Evolutionary conservation across 2,888 invertebrate species (phyloP).

Genomic region (Boloria selene): DNA sequence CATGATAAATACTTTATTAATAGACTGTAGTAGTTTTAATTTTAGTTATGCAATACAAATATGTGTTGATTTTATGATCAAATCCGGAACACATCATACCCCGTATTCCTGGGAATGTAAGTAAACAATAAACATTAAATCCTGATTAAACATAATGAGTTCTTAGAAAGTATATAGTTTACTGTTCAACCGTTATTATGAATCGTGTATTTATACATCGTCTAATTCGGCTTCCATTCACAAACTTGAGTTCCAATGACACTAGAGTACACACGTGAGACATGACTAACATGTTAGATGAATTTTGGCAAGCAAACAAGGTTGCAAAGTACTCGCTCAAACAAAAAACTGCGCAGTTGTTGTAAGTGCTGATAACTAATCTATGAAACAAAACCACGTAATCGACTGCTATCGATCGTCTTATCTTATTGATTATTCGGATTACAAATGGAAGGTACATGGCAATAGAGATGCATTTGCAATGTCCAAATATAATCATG

Average conservation of each 20-base stretch:
- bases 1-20: no score
- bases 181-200: not conserved
- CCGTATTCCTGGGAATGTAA: not conserved
- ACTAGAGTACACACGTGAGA: slow-evolving; percentile 9
- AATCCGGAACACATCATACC: not conserved
- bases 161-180: slow-evolving; percentile 7
- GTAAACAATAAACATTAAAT: not conserved
- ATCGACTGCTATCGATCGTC: slow-evolving; percentile 44
- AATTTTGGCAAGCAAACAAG: slow-evolving; percentile 32
- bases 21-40: no score
- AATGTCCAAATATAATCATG: not conserved
- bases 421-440: slow-evolving; percentile 39
- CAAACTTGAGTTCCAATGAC: slow-evolving; percentile 11
- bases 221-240: slow-evolving; percentile 21
- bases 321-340: slow-evolving; percentile 11
- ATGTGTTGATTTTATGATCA: not conserved
- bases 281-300: slow-evolving; percentile 22
- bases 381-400: slow-evolving; percentile 50
- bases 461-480: slow-evolving; percentile 8
- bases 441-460: slow-evolving; percentile 39
- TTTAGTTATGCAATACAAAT: no score
- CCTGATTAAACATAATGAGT: not conserved
- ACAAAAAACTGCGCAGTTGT: slow-evolving; percentile 57
- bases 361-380: slow-evolving; percentile 44
- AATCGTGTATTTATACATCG: slow-evolving; percentile 4